These are phyloP conservation scores for Puffinus mauretanicus DNA, from an alignment of 2,113 vertebrate species.

Conservation along the genomic window DNA sequence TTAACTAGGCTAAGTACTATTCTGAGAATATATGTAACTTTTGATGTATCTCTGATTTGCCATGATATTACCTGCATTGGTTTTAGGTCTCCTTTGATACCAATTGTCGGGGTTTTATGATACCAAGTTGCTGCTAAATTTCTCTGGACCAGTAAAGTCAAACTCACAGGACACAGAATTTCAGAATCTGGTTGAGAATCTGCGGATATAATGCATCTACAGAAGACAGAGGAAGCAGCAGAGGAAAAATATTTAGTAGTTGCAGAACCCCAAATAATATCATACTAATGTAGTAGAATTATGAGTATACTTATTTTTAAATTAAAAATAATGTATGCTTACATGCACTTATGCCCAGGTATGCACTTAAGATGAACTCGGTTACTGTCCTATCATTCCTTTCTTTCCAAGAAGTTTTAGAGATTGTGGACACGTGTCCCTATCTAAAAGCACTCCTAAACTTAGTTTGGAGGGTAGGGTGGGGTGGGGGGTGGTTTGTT, in stretches of 20 bases:
- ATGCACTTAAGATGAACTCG: background rate
- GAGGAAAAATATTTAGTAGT: background rate
- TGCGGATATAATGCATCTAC: conserved; percentile 75
- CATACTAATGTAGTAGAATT: background rate
- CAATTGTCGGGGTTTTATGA: conserved; percentile 81
- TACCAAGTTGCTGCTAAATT: conserved; percentile 92
- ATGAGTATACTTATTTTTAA: background rate
- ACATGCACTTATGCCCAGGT: background rate
- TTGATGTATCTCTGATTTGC: background rate
- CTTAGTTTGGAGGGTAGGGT: too few relatives aligned
- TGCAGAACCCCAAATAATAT: background rate
- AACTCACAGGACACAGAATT: conserved; percentile 88
- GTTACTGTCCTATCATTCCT: background rate
- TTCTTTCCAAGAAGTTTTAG: background rate
- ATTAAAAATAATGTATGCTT: background rate
- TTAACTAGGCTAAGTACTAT: background rate
- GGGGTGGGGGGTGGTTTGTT: background rate
- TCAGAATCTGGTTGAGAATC: conserved; percentile 71
- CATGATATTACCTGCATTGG: conserved; percentile 85
- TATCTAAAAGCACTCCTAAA: background rate
- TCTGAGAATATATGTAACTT: background rate
- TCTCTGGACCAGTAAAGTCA: conserved; percentile 84
- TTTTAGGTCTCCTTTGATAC: conserved; percentile 87
- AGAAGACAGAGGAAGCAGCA: background rate
- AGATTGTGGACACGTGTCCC: background rate